phyloP scores from a whole-genome alignment of 2,888 invertebrate species.

The Cheilosia soror region DNA sequence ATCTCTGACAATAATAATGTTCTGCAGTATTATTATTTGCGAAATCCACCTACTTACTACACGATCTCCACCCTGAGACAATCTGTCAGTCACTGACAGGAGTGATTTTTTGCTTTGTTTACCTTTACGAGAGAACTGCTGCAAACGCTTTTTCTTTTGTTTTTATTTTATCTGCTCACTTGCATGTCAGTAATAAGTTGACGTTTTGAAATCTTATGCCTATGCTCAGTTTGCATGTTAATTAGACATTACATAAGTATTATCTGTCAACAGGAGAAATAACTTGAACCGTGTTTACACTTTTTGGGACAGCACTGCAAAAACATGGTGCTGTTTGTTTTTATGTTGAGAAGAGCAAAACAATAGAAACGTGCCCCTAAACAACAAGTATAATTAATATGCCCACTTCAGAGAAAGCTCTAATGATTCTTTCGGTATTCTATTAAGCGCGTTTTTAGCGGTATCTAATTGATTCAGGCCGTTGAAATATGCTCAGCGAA shows the following conservation, averaged over 20 bases:
- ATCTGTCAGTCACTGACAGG: constrained; percentile 67
- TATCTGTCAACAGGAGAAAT: constrained; percentile 16
- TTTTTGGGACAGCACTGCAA: not conserved
- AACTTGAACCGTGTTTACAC: constrained; percentile 5
- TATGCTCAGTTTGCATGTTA: constrained; percentile 28
- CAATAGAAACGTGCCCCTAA: constrained; percentile 5
- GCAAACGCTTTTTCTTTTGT: not conserved
- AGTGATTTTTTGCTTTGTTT: not conserved
- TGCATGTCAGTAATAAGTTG: constrained; percentile 62
- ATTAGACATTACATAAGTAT: constrained; percentile 50
- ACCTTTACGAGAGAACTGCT: constrained; percentile 2
- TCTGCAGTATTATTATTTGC: not conserved
- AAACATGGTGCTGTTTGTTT: not conserved
- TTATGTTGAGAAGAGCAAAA: not conserved
- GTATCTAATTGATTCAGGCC: constrained; percentile 23
- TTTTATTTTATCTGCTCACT: constrained; percentile 13
- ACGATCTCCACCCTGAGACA: constrained; percentile 62
- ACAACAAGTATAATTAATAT: not conserved
- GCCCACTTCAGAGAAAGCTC: constrained; percentile 26
- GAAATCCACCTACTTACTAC: constrained; percentile 33
- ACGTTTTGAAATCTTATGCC: constrained; percentile 55
- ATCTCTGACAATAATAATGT: constrained; percentile 36
- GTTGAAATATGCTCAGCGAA: constrained; percentile 12
- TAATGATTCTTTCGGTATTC: not conserved
- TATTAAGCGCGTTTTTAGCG: constrained; percentile 29